Evolutionary conservation across 1,140 invertebrate genomes (phyloP).

Genomic region (Colletes latitarsis): DNA sequence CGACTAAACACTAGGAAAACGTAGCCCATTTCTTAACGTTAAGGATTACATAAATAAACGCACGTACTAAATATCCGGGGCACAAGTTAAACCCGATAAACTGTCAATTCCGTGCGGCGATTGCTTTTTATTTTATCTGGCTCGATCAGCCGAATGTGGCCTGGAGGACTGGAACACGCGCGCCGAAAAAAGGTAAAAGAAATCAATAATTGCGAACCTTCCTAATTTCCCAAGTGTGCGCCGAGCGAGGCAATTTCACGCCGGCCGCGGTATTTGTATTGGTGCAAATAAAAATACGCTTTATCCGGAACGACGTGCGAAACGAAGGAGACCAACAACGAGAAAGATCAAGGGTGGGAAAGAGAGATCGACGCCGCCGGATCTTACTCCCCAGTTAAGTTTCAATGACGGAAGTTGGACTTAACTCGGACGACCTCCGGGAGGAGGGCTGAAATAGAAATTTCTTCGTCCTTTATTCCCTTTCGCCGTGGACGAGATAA

Average conservation of each 20-base stretch:
- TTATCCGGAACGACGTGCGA: constrained; percentile 42
- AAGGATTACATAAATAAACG: not conserved
- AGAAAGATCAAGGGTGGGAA: constrained; percentile 3
- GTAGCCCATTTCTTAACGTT: not conserved
- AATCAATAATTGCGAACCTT: constrained; percentile 67
- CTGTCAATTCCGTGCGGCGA: constrained; percentile 30
- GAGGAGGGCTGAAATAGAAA: constrained; percentile 49
- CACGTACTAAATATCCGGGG: constrained; percentile 2
- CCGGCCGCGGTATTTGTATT: constrained; percentile 26
- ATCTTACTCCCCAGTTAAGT: constrained; percentile 32
- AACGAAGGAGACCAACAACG: constrained; percentile 41
- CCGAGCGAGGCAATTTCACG: constrained; percentile 18
- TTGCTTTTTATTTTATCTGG: constrained; percentile 10
- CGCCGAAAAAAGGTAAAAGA: constrained; percentile 17
- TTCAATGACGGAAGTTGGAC: constrained; percentile 63
- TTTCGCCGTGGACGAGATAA: constrained; percentile 27
- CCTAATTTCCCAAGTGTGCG: constrained; percentile 73
- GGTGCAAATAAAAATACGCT: constrained; percentile 51
- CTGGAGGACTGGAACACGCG: not conserved
- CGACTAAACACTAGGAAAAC: not conserved
- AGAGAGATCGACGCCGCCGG: not conserved
- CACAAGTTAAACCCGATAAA: constrained; percentile 23
- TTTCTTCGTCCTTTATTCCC: constrained; percentile 46
- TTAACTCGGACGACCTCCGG: constrained; percentile 44
- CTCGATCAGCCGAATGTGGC: constrained; percentile 24